These are phyloP conservation scores for Drosophila tsacasi DNA, from an alignment of 1,140 invertebrate species.

Conservation along the genomic window DNA sequence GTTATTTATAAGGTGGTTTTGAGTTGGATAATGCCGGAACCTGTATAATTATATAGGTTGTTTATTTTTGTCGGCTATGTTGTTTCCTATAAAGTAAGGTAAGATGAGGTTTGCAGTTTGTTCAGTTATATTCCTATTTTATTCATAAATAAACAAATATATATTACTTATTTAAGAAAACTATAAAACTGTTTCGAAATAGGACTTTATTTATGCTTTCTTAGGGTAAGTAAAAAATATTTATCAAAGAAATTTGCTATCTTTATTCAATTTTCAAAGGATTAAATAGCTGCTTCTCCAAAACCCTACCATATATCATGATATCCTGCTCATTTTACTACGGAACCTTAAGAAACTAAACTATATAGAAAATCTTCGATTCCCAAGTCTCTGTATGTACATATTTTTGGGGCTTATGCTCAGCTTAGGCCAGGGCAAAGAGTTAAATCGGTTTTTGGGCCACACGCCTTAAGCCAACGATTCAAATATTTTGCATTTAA, in stretches of 20 bases:
- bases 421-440: constrained; percentile 64
- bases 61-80: not conserved
- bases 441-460: constrained; percentile 69
- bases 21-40: not conserved
- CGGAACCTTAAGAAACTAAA: not conserved
- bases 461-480: constrained; percentile 55
- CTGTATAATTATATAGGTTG: not conserved
- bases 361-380: constrained; percentile 2
- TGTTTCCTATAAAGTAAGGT: not conserved
- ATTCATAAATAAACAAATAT: no score
- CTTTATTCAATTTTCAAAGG: not conserved
- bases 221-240: not conserved
- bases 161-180: no score
- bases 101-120: no score
- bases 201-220: not conserved
- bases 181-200: no score
- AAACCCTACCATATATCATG: not conserved
- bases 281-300: not conserved
- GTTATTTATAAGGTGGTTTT: not conserved
- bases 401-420: constrained; percentile 74
- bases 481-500: constrained; percentile 72
- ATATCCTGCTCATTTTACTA: constrained; percentile 32
- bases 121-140: no score
- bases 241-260: not conserved
- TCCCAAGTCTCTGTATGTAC: constrained; percentile 24